phyloP scores from a whole-genome alignment of 2,113 vertebrate species.

The Rutilus rutilus region DNA sequence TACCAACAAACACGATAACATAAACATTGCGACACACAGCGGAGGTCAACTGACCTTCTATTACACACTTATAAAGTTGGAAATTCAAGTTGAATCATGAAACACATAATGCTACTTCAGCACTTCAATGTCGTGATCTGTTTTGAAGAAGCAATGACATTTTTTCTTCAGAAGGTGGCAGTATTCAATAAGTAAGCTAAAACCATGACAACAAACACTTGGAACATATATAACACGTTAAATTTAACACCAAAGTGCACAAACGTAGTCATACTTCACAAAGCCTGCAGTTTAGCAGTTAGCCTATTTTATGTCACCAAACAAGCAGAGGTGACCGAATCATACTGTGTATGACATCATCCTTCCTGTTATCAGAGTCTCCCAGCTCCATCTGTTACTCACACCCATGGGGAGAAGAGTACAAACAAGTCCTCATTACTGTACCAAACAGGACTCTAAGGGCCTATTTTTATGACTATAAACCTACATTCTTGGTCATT shows the following conservation, averaged over 20 bases:
- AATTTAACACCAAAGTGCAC: neutral
- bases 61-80: neutral
- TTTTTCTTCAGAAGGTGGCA: conserved; percentile 19
- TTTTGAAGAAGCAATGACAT: neutral
- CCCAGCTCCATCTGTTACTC: conserved; percentile 45
- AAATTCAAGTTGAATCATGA: neutral
- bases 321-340: neutral
- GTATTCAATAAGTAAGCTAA: conserved; percentile 12
- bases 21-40: too few relatives aligned
- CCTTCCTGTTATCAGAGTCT: conserved; percentile 28
- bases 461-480: neutral
- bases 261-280: neutral
- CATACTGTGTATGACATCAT: conserved; percentile 50
- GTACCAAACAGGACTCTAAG: neutral
- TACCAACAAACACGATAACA: neutral
- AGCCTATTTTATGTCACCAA: conserved; percentile 13
- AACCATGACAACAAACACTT: neutral
- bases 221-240: neutral
- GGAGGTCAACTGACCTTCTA: neutral
- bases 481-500: neutral
- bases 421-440: neutral
- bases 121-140: neutral
- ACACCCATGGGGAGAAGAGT: conserved; percentile 26
- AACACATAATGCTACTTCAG: neutral
- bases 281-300: neutral